These are phyloP conservation scores for Sebastes vulpes DNA, from an alignment of 2,797 vertebrate species.

Conservation along the genomic window DNA sequence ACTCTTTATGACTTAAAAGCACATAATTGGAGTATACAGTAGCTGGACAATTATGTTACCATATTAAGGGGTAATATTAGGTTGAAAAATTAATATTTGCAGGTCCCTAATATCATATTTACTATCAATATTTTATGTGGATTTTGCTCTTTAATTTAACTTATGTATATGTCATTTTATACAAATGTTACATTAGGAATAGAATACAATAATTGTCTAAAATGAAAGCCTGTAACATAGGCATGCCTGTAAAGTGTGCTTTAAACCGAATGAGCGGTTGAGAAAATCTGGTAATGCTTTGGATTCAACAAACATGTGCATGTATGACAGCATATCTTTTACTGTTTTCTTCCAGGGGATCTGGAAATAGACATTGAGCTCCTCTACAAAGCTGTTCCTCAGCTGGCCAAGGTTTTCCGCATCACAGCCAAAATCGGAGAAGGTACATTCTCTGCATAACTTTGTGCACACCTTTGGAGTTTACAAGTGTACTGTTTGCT, in stretches of 20 bases:
- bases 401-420: slow-evolving; percentile 90
- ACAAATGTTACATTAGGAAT: neutral
- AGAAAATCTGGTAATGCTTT: neutral
- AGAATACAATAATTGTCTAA: neutral
- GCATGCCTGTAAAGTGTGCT: neutral
- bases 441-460: slow-evolving; percentile 80
- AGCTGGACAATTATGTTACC: neutral
- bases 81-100: neutral
- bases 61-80: too few species aligned
- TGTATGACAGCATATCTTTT: neutral
- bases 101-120: neutral
- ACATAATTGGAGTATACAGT: neutral
- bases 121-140: neutral
- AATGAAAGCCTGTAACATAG: neutral
- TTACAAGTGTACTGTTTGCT: neutral
- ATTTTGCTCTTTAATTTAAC: neutral
- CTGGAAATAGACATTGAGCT: slow-evolving; percentile 91
- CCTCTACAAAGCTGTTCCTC: slow-evolving; percentile 93
- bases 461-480: neutral
- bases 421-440: slow-evolving; percentile 96
- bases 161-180: neutral
- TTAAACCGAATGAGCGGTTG: neutral
- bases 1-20: neutral
- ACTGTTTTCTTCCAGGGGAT: slow-evolving; percentile 75
- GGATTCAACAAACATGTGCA: neutral